Evolutionary conservation across 2,113 vertebrate species (phyloP).

Genomic region (Harpagus bidentatus): DNA sequence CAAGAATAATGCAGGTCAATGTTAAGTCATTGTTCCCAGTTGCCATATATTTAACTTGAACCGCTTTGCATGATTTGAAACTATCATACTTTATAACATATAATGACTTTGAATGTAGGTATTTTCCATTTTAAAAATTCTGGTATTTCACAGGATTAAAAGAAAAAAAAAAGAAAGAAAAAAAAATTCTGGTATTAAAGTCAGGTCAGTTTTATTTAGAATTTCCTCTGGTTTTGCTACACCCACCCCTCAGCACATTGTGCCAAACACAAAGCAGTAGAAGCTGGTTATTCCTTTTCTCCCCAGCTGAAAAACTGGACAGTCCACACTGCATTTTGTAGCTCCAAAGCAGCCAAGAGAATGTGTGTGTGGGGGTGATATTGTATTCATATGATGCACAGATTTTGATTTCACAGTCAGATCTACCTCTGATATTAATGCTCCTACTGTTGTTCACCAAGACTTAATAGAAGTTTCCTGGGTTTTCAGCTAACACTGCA

Average conservation of each 20-base stretch:
- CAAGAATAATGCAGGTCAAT: slow-evolving; percentile 25
- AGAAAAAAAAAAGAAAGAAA: background rate
- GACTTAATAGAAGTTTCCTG: background rate
- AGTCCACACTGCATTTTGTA: background rate
- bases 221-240: background rate
- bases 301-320: background rate
- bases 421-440: background rate
- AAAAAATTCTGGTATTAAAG: background rate
- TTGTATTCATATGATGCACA: background rate
- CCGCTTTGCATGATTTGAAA: background rate
- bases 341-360: background rate
- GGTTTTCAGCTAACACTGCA: background rate
- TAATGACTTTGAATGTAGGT: background rate
- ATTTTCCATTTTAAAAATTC: background rate
- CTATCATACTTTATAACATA: background rate
- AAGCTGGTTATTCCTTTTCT: background rate
- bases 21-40: slow-evolving; percentile 24
- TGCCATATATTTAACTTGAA: background rate
- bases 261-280: background rate
- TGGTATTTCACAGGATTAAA: background rate
- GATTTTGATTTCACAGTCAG: background rate
- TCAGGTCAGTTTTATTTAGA: background rate
- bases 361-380: rapidly evolving
- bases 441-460: background rate
- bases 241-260: background rate